Evolutionary conservation across 2,888 invertebrate species (phyloP).

Genomic region (Tolmerus cingulatus): DNA sequence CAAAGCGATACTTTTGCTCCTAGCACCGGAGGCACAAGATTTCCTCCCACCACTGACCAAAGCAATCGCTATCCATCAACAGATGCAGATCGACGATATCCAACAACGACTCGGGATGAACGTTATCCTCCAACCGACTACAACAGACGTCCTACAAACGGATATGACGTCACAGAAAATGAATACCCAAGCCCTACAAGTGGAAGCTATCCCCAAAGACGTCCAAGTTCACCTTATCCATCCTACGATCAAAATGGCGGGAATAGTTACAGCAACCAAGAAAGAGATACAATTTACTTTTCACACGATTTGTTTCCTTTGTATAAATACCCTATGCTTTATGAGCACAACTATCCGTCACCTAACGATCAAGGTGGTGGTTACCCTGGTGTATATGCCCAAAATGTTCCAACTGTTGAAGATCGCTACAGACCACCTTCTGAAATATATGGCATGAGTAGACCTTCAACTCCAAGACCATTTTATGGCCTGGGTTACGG

Average conservation of each 20-base stretch:
- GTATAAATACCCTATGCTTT: conserved; percentile 61
- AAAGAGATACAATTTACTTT: conserved; percentile 59
- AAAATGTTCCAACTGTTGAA: conserved; percentile 60
- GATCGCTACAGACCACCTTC: conserved; percentile 55
- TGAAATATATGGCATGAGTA: conserved; percentile 45
- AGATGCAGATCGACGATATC: conserved; percentile 2
- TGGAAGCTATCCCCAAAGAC: conserved; percentile 34
- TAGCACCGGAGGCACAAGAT: neutral
- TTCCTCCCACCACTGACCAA: conserved; percentile 10
- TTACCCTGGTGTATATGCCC: conserved; percentile 61
- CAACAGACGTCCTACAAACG: conserved; percentile 24
- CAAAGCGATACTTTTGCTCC: neutral
- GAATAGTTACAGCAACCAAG: neutral
- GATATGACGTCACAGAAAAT: conserved; percentile 38
- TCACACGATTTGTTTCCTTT: conserved; percentile 61
- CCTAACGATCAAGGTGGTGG: conserved; percentile 60
- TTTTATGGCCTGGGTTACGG: conserved; percentile 61
- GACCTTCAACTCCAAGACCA: conserved; percentile 56
- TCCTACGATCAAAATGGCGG: neutral
- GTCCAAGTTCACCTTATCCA: conserved; percentile 45
- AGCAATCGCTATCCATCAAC: conserved; percentile 47
- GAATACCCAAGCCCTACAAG: conserved; percentile 26
- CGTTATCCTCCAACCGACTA: conserved; percentile 45
- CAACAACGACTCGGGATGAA: conserved; percentile 45
- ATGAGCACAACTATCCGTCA: conserved; percentile 61